Evolutionary conservation across 1,140 invertebrate species (phyloP).

Genomic region (Rhagoletis pomonella): DNA sequence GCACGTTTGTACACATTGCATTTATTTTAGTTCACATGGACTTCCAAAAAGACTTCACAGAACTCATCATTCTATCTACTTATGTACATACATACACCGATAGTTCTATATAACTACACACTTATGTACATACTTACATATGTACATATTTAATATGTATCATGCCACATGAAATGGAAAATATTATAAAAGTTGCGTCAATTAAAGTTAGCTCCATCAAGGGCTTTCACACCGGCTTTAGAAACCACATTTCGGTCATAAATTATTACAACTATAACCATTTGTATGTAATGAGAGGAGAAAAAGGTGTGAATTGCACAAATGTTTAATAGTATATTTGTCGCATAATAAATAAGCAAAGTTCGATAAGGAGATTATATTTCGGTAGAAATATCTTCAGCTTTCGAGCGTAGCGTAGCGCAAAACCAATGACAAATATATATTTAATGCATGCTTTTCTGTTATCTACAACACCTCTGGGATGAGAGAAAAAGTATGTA

Average conservation of each 20-base stretch:
- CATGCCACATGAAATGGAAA: neutral
- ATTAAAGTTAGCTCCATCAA: constrained; percentile 19
- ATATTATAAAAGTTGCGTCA: neutral
- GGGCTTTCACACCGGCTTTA: neutral
- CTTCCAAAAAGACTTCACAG: neutral
- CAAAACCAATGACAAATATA: neutral
- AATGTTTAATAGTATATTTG: no score
- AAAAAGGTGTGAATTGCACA: constrained; percentile 6
- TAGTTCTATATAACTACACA: no score
- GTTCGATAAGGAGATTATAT: no score
- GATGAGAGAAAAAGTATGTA: neutral
- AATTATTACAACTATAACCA: constrained; percentile 32
- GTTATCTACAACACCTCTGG: neutral
- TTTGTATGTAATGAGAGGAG: neutral
- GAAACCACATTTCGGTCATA: neutral
- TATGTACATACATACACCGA: no score
- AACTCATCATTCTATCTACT: no score
- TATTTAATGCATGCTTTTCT: constrained; percentile 2
- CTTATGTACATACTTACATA: neutral
- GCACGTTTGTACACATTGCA: neutral
- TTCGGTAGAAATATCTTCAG: neutral
- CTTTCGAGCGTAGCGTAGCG: no score
- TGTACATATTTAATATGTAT: neutral
- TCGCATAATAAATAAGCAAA: no score
- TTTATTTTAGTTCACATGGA: neutral